A percentile compares a stretch with the other conserved stretches of the same genome.
These are phyloP conservation scores for Temnothorax ravouxi DNA, from an alignment of 2,888 invertebrate species.

Conservation along the genomic window DNA sequence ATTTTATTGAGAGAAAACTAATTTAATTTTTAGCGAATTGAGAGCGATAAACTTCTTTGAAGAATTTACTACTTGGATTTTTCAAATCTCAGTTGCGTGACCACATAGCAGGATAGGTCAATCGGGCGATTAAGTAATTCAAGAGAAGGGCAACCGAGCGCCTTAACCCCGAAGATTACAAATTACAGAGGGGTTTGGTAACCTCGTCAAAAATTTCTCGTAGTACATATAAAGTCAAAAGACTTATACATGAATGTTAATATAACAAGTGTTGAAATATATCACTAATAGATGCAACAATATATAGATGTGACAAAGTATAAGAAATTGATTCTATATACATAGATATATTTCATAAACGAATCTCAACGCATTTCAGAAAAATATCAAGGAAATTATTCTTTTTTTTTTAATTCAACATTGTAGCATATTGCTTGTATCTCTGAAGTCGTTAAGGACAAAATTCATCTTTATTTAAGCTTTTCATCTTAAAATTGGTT, in stretches of 20 bases:
- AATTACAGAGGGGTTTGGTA: neutral
- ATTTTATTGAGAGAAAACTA: neutral
- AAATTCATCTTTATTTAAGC: too few relatives aligned
- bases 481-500: too few relatives aligned
- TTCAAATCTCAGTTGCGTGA: constrained; percentile 44
- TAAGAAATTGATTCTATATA: neutral
- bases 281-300: neutral
- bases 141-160: constrained; percentile 41
- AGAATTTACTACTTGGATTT: constrained; percentile 35
- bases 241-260: neutral
- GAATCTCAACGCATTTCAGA: too few relatives aligned
- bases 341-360: too few relatives aligned
- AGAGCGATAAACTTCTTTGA: constrained; percentile 20
- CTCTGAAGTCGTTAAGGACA: too few relatives aligned
- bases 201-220: neutral
- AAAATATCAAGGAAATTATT: too few relatives aligned
- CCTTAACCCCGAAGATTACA: constrained; percentile 45
- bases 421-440: too few relatives aligned
- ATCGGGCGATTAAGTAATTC: constrained; percentile 39
- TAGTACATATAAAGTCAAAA: neutral
- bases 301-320: neutral
- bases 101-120: constrained; percentile 38
- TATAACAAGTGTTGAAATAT: neutral
- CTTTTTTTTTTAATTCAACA: too few relatives aligned
- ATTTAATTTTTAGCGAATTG: constrained; percentile 18